These are phyloP conservation scores for Neoarius graeffei DNA, from an alignment of 2,113 vertebrate species.

Conservation along the genomic window DNA sequence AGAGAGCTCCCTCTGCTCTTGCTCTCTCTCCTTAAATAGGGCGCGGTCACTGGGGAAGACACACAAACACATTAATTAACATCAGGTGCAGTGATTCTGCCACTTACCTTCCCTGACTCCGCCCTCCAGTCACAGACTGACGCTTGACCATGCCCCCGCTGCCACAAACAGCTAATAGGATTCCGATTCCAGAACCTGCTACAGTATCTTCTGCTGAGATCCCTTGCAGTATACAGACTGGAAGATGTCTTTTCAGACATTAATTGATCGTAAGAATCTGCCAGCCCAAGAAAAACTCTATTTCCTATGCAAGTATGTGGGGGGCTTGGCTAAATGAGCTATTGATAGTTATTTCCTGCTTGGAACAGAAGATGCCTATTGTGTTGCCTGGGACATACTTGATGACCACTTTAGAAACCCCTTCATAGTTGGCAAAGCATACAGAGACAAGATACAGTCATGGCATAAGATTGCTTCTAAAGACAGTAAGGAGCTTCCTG, in stretches of 20 bases:
- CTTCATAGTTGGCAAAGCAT: conserved; percentile 20
- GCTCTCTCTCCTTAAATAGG: too few species aligned
- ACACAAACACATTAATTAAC: too few species aligned
- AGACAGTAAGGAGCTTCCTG: conserved; percentile 22
- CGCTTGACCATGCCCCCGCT: too few species aligned
- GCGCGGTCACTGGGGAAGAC: too few species aligned
- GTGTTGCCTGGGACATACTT: conserved; percentile 43
- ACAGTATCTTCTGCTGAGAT: conserved; percentile 28
- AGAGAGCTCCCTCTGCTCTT: too few species aligned
- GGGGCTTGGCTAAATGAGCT: conserved; percentile 30
- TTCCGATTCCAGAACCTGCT: conserved; percentile 37
- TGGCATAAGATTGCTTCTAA: conserved; percentile 15
- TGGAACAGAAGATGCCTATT: conserved; percentile 35
- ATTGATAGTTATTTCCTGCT: conserved; percentile 39
- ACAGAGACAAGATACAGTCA: background rate
- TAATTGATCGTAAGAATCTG: conserved; percentile 48
- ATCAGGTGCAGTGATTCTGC: too few species aligned
- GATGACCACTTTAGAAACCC: conserved; percentile 35
- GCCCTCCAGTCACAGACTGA: too few species aligned
- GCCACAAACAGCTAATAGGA: background rate
- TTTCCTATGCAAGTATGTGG: conserved; percentile 42
- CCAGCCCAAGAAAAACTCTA: conserved; percentile 36
- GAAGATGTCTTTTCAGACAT: conserved; percentile 36
- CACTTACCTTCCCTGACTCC: too few species aligned
- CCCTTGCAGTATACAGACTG: conserved; percentile 38